phyloP scores from a whole-genome alignment of 2,888 invertebrate species.

The Heliconius aoede region DNA sequence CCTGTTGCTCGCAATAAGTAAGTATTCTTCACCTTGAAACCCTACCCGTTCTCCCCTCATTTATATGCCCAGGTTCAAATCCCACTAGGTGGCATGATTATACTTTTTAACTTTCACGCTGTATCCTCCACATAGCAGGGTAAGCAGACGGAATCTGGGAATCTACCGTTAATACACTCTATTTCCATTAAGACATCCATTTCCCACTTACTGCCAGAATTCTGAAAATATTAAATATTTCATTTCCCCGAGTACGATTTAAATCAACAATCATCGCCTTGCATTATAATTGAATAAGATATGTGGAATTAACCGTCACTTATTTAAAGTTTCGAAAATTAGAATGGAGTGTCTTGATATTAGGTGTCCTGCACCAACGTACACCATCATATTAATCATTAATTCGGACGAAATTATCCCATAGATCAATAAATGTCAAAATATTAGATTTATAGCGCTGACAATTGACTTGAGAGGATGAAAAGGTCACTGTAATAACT shows the following conservation, averaged over 20 bases:
- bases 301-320: no score
- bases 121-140: neutral
- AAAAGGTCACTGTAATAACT: slow-evolving; percentile 40
- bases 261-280: no score
- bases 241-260: no score
- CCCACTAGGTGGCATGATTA: no score
- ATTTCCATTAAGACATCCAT: neutral
- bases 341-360: neutral
- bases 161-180: neutral
- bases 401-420: slow-evolving; percentile 14
- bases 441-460: slow-evolving; percentile 31
- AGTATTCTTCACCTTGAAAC: slow-evolving; percentile 47
- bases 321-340: neutral
- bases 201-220: neutral
- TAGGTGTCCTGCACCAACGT: neutral
- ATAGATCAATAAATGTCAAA: slow-evolving; percentile 32
- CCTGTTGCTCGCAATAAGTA: slow-evolving; percentile 58
- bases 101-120: neutral
- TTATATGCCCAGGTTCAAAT: no score
- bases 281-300: no score
- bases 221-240: no score
- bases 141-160: no score
- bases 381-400: neutral
- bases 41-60: no score
- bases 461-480: slow-evolving; percentile 36